Conservation (phyloP, 2,888 invertebrate genomes). For the Clivina fossor region DNA sequence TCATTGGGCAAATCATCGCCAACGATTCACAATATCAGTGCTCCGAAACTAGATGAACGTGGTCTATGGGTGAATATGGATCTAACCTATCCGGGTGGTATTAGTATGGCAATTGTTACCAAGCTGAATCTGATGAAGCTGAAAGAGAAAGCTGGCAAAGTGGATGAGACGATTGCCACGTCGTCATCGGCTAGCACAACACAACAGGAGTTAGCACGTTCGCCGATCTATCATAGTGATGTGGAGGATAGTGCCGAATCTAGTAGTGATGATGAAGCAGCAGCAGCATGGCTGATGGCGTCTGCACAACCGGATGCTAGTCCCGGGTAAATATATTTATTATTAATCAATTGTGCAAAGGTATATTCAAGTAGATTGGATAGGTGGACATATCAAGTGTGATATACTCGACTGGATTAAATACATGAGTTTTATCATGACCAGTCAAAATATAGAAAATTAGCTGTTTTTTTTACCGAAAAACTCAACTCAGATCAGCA, state of each 20-base stretch:
- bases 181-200: too few species aligned
- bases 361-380: too few species aligned
- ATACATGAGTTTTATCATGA: too few species aligned
- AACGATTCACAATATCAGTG: slow-evolving; percentile 61
- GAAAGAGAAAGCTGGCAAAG: slow-evolving; percentile 46
- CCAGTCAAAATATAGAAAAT: too few species aligned
- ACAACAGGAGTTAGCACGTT: slow-evolving; percentile 45
- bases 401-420: too few species aligned
- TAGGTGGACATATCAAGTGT: too few species aligned
- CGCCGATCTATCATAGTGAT: slow-evolving; percentile 73
- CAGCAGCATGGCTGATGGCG: slow-evolving; percentile 22
- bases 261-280: slow-evolving; percentile 70
- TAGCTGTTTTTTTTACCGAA: too few species aligned
- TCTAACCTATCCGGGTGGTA: slow-evolving; percentile 74
- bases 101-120: slow-evolving; percentile 82
- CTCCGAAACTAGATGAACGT: slow-evolving; percentile 73
- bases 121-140: slow-evolving; percentile 82
- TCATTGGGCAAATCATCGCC: slow-evolving; percentile 67
- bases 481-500: too few species aligned
- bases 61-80: slow-evolving; percentile 90
- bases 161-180: slow-evolving; percentile 2
- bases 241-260: slow-evolving; percentile 80
- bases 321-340: slow-evolving; percentile 11
- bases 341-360: too few species aligned
- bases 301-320: slow-evolving; percentile 2